Evolutionary conservation across 2,888 invertebrate genomes (phyloP).

Genomic region (Platycheirus albimanus): DNA sequence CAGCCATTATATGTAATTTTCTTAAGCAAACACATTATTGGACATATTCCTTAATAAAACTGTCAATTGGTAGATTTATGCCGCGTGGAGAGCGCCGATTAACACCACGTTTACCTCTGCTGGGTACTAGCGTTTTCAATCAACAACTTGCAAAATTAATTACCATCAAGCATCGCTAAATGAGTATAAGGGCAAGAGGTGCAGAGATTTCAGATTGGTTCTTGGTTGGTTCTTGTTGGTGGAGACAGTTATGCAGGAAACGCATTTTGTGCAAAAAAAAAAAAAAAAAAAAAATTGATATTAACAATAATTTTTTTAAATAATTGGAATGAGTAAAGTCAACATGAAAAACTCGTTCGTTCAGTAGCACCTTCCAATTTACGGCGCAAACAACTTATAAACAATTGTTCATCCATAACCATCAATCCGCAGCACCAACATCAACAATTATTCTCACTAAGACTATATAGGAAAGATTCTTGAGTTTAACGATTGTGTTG

Average conservation of each 20-base stretch:
- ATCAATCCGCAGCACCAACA: background rate
- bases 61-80: constrained; percentile 70
- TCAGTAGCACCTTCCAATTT: background rate
- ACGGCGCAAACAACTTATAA: too few species aligned
- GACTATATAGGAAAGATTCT: background rate
- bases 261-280: too few species aligned
- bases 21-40: constrained; percentile 57
- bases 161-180: constrained; percentile 57
- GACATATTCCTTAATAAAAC: constrained; percentile 68
- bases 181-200: constrained; percentile 37
- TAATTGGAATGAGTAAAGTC: too few species aligned
- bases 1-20: constrained; percentile 50
- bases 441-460: background rate
- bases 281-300: too few species aligned
- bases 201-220: too few species aligned
- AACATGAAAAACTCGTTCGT: background rate
- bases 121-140: constrained; percentile 60
- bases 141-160: constrained; percentile 67
- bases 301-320: background rate
- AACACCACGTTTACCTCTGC: constrained; percentile 46
- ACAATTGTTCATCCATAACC: background rate
- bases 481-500: constrained; percentile 58
- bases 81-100: constrained; percentile 55
- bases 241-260: background rate
- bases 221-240: background rate